Evolutionary conservation across 2,888 invertebrate genomes (phyloP).

Genomic region (Cephus runcator): DNA sequence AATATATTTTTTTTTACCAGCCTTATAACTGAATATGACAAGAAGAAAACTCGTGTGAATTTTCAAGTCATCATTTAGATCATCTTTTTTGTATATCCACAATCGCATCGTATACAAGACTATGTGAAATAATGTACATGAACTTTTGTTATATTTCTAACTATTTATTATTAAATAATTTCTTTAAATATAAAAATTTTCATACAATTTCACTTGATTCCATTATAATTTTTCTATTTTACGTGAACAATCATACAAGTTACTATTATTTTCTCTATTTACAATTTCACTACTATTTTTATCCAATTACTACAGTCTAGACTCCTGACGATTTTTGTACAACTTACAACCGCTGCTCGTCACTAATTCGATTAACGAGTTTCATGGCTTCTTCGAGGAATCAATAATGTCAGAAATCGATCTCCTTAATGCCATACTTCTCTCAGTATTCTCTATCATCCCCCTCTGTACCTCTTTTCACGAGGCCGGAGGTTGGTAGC

Average conservation of each 20-base stretch:
- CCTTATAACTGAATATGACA: background rate
- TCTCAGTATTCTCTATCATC: background rate
- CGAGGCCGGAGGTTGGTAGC: constrained; percentile 22
- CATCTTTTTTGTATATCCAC: background rate
- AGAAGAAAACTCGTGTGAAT: background rate
- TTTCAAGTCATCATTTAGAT: background rate
- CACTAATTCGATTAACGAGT: background rate
- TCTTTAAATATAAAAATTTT: background rate
- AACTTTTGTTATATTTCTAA: background rate
- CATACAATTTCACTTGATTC: too few species aligned
- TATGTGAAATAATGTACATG: background rate
- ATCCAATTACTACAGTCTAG: background rate
- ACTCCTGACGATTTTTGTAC: background rate
- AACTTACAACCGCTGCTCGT: background rate
- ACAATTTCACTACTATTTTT: background rate
- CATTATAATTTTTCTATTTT: too few species aligned
- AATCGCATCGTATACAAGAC: too few species aligned
- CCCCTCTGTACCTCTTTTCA: background rate
- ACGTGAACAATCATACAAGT: background rate
- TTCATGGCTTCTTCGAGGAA: background rate
- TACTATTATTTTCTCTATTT: background rate
- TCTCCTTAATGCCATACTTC: background rate
- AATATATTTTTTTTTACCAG: too few species aligned
- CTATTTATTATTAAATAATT: background rate
- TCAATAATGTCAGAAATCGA: background rate